Evolutionary conservation across 2,888 invertebrate species (phyloP), one percentile per base, ranked within the genome.

Genomic region (Yponomeuta cagnagella): DNA sequence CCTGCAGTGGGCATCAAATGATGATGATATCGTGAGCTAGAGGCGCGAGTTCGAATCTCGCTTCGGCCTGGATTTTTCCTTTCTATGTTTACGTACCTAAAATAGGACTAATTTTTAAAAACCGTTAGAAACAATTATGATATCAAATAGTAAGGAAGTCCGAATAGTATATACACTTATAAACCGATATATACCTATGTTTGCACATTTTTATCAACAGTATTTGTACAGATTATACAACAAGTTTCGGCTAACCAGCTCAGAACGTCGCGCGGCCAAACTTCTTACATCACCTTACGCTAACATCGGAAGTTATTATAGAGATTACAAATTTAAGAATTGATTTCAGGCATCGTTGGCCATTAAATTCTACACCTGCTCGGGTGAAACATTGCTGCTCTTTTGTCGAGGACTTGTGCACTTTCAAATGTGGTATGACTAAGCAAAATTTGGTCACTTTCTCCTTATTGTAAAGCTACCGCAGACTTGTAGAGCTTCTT

Each of bases 401-500:
- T 58, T 58, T 58, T 58, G 52, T 58, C 15, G 52, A 58, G 78
- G 80, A 85, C 89, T 89, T 87, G 23, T 23, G 78, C 86, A 86
- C 90, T 90, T 90, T 90, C 90, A 81, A 87, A 83, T 81, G 76
- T 77, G 77, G 75, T 80, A 80, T 83, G 83, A 83, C 82, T 81
- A 79, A 80, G 78, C 82, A 79, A 78, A 75, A 65, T 65, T 79
- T 76, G 74, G 76, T 78, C 73, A 86, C 88, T 89, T 89, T 89
- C 88, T 84, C 85, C 74, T 71, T 73, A 74, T 77, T 15, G 52
- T 58, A 15, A 58, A 58, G 52, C 52, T 58, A 58, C 52, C 52
- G 52, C 52, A 58, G 52, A 58, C 12, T 76, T 74, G 74, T 82
- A 81, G 79, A 82, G 85, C 85, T 85, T 85, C 86, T 85, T 82